phyloP scores from a whole-genome alignment of 2,888 invertebrate species.

The Rhagonycha lutea region DNA sequence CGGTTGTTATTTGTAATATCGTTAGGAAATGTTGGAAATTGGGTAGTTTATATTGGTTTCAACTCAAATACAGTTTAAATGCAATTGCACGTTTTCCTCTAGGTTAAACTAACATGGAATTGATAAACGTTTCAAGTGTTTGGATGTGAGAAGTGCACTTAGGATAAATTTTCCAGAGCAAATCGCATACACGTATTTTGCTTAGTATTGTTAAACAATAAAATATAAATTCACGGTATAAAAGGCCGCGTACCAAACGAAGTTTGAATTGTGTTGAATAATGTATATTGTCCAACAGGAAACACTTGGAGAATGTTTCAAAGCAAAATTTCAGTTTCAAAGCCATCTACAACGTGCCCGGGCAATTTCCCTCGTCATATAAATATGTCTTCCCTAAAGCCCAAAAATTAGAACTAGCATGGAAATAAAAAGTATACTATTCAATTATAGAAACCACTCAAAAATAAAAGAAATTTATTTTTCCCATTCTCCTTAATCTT shows the following conservation, averaged over 20 bases:
- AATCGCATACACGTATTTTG: conserved; percentile 2
- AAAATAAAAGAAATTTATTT: not conserved
- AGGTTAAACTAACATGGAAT: not conserved
- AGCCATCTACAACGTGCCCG: conserved; percentile 24
- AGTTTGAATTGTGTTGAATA: conserved; percentile 37
- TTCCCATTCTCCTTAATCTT: not conserved
- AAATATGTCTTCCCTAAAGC: conserved; percentile 20
- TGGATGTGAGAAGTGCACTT: not conserved
- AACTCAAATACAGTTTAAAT: not conserved
- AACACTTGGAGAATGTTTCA: conserved; percentile 32
- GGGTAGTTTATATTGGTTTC: not conserved
- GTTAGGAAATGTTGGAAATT: not conserved
- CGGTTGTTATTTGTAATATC: not conserved
- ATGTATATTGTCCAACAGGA: conserved; percentile 39
- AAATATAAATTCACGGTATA: conserved; percentile 23
- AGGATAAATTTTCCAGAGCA: not conserved
- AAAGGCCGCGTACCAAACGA: conserved; percentile 20
- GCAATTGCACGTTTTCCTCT: not conserved
- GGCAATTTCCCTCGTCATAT: conserved; percentile 20
- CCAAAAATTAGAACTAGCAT: not conserved
- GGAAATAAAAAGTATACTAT: not conserved
- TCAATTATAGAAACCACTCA: not conserved
- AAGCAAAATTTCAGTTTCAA: conserved; percentile 34
- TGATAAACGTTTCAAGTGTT: not conserved
- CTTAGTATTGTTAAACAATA: conserved; percentile 24